Base-by-base conservation (phyloP, 2,113 vertebrate species). In the Notiomystis cincta region DNA sequence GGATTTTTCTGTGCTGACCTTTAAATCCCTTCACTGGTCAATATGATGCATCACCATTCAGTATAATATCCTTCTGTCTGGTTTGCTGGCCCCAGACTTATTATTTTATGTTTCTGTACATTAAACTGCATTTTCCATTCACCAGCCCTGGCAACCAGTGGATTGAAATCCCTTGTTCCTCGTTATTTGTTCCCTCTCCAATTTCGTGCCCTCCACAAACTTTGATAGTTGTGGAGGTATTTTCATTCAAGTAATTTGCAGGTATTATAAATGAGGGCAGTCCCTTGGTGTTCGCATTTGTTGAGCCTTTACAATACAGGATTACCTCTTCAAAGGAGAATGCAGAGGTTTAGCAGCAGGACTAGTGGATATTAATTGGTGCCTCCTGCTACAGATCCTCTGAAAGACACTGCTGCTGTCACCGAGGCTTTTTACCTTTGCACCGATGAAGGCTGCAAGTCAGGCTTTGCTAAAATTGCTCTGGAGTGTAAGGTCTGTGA, bases 71-170 rank as follows among this genome's bases (percentile, higher is more conserved):
- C 90, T 89, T 89, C 88, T 95, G 95, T 93, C 96, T 96, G 84
- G 83, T 92, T 94, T 94, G 81, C 76, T 83, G 50, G 64, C 95
- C 92, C 87, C 90, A 94, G 96, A 90, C 93, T 97, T 97, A 97
- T 97, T 97, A 96, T 96, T 97, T 97, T 93, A 75, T 95, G 93
- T 96, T 97, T 97, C 94, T 97, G 73, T 96, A 96, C 94, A 97
- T 97, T 97, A 97, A 95, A 97, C 91, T 94, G 89, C 89, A 96
- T 97, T 97, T 97, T 97, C 93, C 94, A 96, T 97, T 95, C 88
- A 91, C 95, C 93, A 69, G 91, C 57, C 85, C 77, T 92, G 91
- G 88, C 87, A 96, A 77, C 75, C 87, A 54, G 87, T 82, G 90
- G 67, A 70, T 95, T 96, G 94, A 97, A 97, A 96, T 97, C 97